Percentiles rank a stretch among this genome's conserved stretches.
These are phyloP conservation scores for Lasiurus cinereus DNA, from an alignment of 2,113 vertebrate genomes.

Conservation along the genomic window DNA sequence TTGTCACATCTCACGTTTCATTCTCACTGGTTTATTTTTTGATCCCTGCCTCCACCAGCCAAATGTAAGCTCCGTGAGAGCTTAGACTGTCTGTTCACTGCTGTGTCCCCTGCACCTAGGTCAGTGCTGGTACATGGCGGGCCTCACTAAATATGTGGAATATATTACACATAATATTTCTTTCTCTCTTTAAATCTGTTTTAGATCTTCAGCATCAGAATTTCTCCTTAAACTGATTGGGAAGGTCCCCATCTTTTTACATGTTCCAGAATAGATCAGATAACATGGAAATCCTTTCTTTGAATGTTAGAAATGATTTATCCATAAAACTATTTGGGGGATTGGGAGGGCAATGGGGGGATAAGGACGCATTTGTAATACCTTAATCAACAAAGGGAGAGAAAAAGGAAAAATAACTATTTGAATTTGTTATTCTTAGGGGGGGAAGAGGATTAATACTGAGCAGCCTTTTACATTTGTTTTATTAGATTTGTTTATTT, in stretches of 20 bases:
- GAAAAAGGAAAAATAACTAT: background rate
- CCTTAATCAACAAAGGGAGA: too few species aligned
- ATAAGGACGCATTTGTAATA: too few species aligned
- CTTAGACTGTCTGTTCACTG: background rate
- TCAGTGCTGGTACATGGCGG: background rate
- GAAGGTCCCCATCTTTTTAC: background rate
- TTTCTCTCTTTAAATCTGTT: background rate
- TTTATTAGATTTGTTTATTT: background rate
- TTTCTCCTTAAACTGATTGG: slow-evolving; percentile 9
- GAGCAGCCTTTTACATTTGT: background rate
- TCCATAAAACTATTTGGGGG: background rate
- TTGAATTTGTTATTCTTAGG: background rate
- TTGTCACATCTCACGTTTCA: background rate
- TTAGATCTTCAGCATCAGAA: background rate
- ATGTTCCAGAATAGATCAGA: background rate
- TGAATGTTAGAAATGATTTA: background rate
- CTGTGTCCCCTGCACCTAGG: background rate
- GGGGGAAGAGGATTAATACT: background rate
- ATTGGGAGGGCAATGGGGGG: too few species aligned
- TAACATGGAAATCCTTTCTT: background rate
- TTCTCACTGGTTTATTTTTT: background rate
- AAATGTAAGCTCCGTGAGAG: background rate
- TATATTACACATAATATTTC: background rate
- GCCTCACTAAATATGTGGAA: background rate
- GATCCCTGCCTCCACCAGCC: background rate